Base-by-base conservation (phyloP, 1,140 invertebrate species). In the Orussus abietinus region DNA sequence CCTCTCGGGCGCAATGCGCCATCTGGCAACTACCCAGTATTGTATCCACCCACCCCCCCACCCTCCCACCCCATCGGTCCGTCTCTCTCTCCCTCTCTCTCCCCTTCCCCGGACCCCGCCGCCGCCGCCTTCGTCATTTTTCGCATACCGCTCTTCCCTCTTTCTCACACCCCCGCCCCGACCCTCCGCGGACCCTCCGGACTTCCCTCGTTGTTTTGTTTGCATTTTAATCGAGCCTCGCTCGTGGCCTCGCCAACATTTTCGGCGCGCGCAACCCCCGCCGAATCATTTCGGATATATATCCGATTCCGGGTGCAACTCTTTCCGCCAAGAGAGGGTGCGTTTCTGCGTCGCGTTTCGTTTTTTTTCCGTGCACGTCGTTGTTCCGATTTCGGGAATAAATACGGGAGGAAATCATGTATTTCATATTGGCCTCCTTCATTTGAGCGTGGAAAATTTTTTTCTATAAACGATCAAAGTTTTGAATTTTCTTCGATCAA, bases 21-120 rank as follows among this genome's bases (percentile, higher is more conserved):
- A 53, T 53, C 47, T 53, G 50, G 50, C 50, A 53, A 35, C 38
- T 53, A 32, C 42, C 50, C 50, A 52, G 47, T 45, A 52, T 49
- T 46, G n/a, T n/a, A n/a, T n/a, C n/a, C n/a, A n/a, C 38, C 47
- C 44, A 47, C 28, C 38, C 20, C 38, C 42, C 33, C 19, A 15
- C 12, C n/a, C 15, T 0, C 21, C 10, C 10, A 17, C 12, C 6
- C 44, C 34, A 25, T 49, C 47, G n/a, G n/a, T 46, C 47, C 37
- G 11, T 46, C 37, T 3, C 25, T 26, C 34, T 15, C 29, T 33
- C 32, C 28, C 29, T 39, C 38, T 20, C 29, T 30, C 38, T 43
- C 6, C 20, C 31, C 25, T 22, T 33, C 37, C 21, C 25, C 15
- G 18, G 7, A 4, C 18, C 5, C 22, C 31, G 20, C 28, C 15